Evolutionary conservation across 2,797 vertebrate genomes (phyloP).

Genomic region (Pseudochirops cupreus): DNA sequence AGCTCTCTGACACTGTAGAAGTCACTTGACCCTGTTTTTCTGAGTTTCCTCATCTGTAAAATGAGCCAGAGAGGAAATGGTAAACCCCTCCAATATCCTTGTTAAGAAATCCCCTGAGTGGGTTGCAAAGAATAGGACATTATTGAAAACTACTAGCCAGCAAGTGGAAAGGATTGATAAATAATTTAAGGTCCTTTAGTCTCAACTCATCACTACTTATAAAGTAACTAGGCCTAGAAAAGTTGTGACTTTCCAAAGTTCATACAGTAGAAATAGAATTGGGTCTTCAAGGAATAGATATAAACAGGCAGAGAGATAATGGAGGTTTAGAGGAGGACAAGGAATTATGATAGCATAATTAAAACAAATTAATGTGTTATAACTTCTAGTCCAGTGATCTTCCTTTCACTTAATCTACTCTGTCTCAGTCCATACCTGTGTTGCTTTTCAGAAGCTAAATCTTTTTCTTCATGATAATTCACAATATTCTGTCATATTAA

Average conservation of each 20-base stretch:
- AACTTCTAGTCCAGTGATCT: background rate
- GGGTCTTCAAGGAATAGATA: background rate
- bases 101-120: background rate
- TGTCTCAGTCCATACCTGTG: background rate
- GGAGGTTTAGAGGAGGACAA: background rate
- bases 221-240: background rate
- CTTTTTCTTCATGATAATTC: constrained; percentile 41
- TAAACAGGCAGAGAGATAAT: background rate
- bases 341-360: background rate
- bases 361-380: background rate
- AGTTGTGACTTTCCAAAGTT: background rate
- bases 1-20: background rate
- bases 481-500: constrained; percentile 26
- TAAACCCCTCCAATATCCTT: background rate
- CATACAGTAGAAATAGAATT: background rate
- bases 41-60: background rate
- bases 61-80: background rate
- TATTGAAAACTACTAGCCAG: background rate
- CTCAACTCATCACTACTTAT: background rate
- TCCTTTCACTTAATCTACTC: background rate
- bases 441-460: constrained; percentile 20
- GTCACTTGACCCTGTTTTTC: background rate
- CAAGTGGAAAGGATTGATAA: background rate
- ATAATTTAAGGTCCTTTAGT: background rate
- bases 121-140: background rate